Evolutionary conservation across 2,113 vertebrate genomes (phyloP).

Genomic region (Raja brachyura): DNA sequence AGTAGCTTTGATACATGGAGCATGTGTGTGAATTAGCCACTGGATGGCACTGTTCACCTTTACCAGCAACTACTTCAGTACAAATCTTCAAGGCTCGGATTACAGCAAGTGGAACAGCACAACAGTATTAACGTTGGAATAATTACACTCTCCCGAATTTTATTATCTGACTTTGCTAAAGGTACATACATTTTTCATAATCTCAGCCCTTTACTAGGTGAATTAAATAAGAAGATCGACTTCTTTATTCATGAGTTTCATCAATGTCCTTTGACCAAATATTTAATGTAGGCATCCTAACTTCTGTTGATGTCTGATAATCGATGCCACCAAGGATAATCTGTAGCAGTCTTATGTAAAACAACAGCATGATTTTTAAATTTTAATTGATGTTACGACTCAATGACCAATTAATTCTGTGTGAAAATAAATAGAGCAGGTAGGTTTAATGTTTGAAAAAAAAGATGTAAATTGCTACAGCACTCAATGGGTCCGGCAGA

Average conservation of each 20-base stretch:
- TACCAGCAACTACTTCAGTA: not conserved
- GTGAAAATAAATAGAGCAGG: no score
- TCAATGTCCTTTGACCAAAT: not conserved
- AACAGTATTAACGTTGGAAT: not conserved
- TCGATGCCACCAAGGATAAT: not conserved
- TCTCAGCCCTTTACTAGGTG: not conserved
- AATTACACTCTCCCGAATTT: not conserved
- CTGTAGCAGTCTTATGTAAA: no score
- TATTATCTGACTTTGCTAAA: not conserved
- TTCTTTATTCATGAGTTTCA: not conserved
- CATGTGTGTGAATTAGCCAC: not conserved
- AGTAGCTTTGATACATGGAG: not conserved
- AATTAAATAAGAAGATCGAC: not conserved
- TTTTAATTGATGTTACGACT: no score
- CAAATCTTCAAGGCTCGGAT: no score
- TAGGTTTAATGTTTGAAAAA: no score
- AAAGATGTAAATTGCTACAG: no score
- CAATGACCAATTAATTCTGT: no score
- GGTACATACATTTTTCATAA: not conserved
- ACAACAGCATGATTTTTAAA: no score
- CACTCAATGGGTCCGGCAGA: no score
- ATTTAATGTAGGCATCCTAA: not conserved
- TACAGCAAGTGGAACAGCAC: not conserved
- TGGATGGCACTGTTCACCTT: constrained; percentile 17
- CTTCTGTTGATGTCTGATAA: not conserved